phyloP scores from a whole-genome alignment of 1,140 invertebrate genomes.

The Meloidogyne hapla region DNA sequence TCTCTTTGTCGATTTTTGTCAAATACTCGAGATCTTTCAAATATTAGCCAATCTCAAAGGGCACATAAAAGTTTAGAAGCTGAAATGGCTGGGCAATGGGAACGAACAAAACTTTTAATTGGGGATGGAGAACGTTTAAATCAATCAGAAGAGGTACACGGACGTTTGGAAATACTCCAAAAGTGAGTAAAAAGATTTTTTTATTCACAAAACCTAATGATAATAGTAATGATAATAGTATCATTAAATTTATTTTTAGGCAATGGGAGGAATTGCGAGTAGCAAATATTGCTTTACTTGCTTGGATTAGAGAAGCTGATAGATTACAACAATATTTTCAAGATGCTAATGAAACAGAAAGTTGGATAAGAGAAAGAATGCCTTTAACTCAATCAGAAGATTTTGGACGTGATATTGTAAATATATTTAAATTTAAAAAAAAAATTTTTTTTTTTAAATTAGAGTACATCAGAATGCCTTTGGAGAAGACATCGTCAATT shows the following conservation, averaged over 20 bases:
- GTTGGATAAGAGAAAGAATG: conserved; percentile 88
- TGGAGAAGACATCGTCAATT: conserved; percentile 76
- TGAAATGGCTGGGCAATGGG: conserved; percentile 81
- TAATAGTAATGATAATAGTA: too few relatives aligned
- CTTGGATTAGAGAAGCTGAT: conserved; percentile 85
- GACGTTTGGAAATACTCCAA: conserved; percentile 67
- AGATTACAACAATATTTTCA: conserved; percentile 71
- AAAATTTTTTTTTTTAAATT: neutral
- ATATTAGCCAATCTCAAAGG: conserved; percentile 68
- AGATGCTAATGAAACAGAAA: conserved; percentile 88
- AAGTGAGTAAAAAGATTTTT: too few relatives aligned
- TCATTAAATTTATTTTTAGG: neutral
- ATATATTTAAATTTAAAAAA: neutral
- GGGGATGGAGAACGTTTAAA: too few relatives aligned
- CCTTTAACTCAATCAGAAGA: conserved; percentile 82
- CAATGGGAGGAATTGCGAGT: conserved; percentile 80
- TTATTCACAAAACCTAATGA: too few relatives aligned
- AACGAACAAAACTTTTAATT: conserved; percentile 76
- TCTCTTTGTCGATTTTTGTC: conserved; percentile 83
- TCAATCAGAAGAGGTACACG: conserved; percentile 54
- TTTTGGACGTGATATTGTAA: conserved; percentile 80
- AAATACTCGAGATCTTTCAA: conserved; percentile 86
- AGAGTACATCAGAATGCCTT: conserved; percentile 73
- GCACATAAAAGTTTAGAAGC: conserved; percentile 71
- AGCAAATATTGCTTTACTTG: conserved; percentile 75